Conservation (phyloP, 1,140 invertebrate genomes). For the Chymomyza costata region DNA sequence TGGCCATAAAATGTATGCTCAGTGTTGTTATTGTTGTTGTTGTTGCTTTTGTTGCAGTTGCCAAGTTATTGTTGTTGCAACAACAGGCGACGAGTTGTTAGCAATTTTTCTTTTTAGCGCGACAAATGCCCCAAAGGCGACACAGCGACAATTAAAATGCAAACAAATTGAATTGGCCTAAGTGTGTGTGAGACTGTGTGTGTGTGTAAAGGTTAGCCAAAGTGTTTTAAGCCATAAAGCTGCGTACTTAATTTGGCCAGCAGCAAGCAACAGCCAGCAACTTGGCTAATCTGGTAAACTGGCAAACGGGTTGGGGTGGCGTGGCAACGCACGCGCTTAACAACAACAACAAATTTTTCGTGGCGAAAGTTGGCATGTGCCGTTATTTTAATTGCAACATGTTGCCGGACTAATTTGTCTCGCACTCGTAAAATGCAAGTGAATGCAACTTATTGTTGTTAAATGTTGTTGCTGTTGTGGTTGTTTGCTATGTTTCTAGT, state of each 20-base stretch:
- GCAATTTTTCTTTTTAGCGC: conserved; percentile 61
- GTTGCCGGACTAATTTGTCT: conserved; percentile 69
- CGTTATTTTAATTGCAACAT: conserved; percentile 72
- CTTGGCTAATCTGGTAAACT: no score
- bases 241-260: conserved; percentile 40
- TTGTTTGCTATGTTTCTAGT: no score
- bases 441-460: no score
- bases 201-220: conserved; percentile 64
- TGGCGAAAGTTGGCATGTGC: conserved; percentile 68
- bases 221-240: conserved; percentile 66
- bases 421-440: conserved; percentile 63
- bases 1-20: conserved; percentile 48
- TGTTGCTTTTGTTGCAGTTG: conserved; percentile 19
- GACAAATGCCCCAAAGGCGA: conserved; percentile 27
- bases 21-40: conserved; percentile 18
- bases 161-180: conserved; percentile 66
- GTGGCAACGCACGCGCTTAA: conserved; percentile 57
- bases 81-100: conserved; percentile 66
- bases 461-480: no score
- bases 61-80: conserved; percentile 57
- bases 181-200: conserved; percentile 15
- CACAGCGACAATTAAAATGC: conserved; percentile 70
- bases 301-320: conserved; percentile 13
- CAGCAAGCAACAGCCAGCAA: conserved; percentile 12
- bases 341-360: conserved; percentile 47